Conservation (phyloP, 2,888 invertebrate species). For the Clusia tigrina region DNA sequence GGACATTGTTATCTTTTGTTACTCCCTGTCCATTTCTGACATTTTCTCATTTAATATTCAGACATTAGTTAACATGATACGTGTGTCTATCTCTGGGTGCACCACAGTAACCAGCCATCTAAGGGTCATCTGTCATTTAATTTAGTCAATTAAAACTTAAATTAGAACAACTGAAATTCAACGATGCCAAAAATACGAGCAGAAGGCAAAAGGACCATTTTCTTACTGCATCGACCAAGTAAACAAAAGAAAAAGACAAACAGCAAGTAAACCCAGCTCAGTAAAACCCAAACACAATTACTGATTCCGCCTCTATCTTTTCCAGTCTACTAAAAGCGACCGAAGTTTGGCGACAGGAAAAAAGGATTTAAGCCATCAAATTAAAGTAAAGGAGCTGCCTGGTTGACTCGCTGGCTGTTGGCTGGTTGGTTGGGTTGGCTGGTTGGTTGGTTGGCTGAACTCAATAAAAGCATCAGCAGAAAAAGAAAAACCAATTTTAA, state of each 20-base stretch:
- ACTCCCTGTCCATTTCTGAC: no score
- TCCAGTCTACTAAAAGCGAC: not conserved
- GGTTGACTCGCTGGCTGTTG: no score
- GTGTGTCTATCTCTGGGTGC: no score
- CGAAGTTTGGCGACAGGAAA: not conserved
- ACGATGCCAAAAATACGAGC: not conserved
- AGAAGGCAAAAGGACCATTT: not conserved
- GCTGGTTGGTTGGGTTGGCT: no score
- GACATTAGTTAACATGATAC: no score
- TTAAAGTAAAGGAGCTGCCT: not conserved
- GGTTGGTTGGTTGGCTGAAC: no score
- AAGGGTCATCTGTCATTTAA: no score
- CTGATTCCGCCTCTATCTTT: not conserved
- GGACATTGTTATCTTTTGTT: no score
- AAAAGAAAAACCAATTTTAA: constrained; percentile 26
- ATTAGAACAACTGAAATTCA: no score
- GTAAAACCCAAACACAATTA: not conserved
- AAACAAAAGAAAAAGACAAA: not conserved
- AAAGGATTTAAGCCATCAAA: constrained; percentile 3
- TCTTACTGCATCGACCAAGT: not conserved
- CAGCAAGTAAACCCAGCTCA: not conserved
- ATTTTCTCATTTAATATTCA: no score
- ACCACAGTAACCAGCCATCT: no score
- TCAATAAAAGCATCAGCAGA: not conserved
- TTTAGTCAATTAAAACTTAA: no score